Evolutionary conservation across 2,797 vertebrate genomes (phyloP), one percentile per base, ranked within the genome.

Genomic region (Crypturellus tataupa): DNA sequence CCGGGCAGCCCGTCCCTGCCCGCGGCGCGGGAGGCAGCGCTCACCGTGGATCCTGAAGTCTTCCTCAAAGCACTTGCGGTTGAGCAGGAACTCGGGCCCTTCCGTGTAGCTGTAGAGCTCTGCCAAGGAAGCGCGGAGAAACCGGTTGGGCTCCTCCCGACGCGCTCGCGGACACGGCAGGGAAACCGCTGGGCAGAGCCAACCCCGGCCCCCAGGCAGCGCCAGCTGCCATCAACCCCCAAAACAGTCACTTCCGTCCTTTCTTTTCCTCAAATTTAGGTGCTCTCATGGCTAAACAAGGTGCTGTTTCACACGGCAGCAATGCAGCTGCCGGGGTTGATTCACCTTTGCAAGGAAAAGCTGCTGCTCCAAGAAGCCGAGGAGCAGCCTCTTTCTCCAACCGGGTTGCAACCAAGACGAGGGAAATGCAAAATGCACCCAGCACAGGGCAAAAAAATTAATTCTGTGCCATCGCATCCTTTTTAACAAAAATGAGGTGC

Each of bases 41-140:
- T 98, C 95, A 99, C 99, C 98, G 8, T 99, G 99, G 91, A 98
- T 96, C 93, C 96, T 98, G 97, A 99, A 99, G 96, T 99, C 99
- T 49, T 99, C 99, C 89, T 99, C 99, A 62, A 99, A 99, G 97
- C 99, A 99, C 93, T 99, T 99, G 62, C 98, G 98, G 94, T 99
- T 99, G 64, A 99, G 97, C 83, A 98, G 96, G 96, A 99, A 99
- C 96, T 99, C 99, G 2, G 99, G 99, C 58, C 99, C 99, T 95
- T 99, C 99, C 0, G 99, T 99, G 89, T 99, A 99, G 96, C 99
- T 99, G 97, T 99, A 99, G 19, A 99, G 98, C 97, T 99, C 99
- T 99, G 95, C 37, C 87, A 89, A 95, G 79, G 96, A 35, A 94
- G 24, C 65, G 76, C 23, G 87, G 49, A 55, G 29, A 31, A 55